These are phyloP conservation scores for Heliconius erato DNA, from an alignment of 2,888 invertebrate species.

Conservation along the genomic window DNA sequence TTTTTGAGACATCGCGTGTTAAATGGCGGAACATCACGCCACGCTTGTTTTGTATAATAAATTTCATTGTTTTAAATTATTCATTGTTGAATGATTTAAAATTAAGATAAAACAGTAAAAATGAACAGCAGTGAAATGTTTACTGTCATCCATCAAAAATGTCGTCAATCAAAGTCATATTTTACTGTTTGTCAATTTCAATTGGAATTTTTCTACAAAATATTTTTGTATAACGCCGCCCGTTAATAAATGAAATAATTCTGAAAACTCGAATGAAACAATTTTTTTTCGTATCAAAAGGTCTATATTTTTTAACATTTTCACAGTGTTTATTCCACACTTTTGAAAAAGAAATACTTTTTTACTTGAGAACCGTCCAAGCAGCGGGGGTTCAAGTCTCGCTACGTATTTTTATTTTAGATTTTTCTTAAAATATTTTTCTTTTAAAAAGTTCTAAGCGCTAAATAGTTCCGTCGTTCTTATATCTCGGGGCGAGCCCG, in stretches of 20 bases:
- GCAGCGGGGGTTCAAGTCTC: too few relatives aligned
- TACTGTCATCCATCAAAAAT: neutral
- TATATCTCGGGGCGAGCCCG: slow-evolving; percentile 22
- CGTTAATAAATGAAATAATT: neutral
- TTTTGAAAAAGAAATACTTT: neutral
- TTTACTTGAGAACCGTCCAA: neutral
- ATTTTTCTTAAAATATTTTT: neutral
- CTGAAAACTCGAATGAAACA: neutral
- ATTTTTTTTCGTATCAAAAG: neutral
- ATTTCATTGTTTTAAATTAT: too few relatives aligned
- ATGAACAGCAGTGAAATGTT: neutral
- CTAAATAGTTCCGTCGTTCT: neutral
- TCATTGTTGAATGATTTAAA: too few relatives aligned
- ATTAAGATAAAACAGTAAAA: neutral
- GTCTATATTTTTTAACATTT: neutral
- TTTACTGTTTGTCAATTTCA: neutral
- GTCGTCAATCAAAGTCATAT: neutral
- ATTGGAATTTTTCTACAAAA: neutral
- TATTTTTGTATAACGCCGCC: neutral
- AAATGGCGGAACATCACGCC: too few relatives aligned
- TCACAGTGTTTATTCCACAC: neutral
- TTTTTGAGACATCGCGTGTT: too few relatives aligned
- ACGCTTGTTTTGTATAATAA: too few relatives aligned
- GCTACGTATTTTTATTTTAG: neutral
- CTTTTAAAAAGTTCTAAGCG: slow-evolving; percentile 8